These are phyloP conservation scores for Callaeas wilsoni DNA, from an alignment of 2,113 vertebrate genomes.

Conservation along the genomic window DNA sequence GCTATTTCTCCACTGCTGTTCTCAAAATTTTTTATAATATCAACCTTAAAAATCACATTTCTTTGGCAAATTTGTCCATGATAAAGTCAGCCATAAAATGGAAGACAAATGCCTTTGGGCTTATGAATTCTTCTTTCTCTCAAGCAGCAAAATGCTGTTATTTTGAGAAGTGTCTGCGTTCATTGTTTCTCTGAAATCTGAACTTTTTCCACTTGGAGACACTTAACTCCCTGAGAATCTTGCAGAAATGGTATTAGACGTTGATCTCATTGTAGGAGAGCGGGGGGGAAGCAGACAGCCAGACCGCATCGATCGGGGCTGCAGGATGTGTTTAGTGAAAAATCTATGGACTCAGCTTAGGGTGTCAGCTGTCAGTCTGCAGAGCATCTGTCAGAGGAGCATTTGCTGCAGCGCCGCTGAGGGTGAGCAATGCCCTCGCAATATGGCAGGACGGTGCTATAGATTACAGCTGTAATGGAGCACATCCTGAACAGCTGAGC, in stretches of 20 bases:
- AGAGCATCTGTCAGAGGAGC: conserved; percentile 52
- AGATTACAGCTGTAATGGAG: conserved; percentile 49
- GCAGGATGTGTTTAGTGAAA: neutral
- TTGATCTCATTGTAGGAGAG: neutral
- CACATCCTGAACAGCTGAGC: conserved; percentile 70
- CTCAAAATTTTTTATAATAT: neutral
- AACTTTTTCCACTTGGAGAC: conserved; percentile 45
- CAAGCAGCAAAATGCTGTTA: neutral
- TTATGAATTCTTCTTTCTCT: neutral
- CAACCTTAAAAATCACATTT: conserved; percentile 13
- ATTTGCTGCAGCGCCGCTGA: neutral
- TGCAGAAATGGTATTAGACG: neutral
- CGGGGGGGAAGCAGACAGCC: neutral
- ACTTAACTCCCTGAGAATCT: conserved; percentile 41
- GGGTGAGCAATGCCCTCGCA: conserved; percentile 31
- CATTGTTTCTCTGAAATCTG: conserved; percentile 59
- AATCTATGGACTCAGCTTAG: neutral
- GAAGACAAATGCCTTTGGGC: conserved; percentile 26
- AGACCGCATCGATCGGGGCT: neutral
- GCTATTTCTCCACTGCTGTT: neutral
- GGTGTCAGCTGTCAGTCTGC: conserved; percentile 67
- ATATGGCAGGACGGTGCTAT: conserved; percentile 8
- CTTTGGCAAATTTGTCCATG: conserved; percentile 8
- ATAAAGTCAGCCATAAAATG: conserved; percentile 1
- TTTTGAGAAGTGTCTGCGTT: conserved; percentile 17